A percentile compares a stretch with the other conserved stretches of the same genome.
Conservation (phyloP, 2,113 vertebrate genomes). For the Melanerpes formicivorus region DNA sequence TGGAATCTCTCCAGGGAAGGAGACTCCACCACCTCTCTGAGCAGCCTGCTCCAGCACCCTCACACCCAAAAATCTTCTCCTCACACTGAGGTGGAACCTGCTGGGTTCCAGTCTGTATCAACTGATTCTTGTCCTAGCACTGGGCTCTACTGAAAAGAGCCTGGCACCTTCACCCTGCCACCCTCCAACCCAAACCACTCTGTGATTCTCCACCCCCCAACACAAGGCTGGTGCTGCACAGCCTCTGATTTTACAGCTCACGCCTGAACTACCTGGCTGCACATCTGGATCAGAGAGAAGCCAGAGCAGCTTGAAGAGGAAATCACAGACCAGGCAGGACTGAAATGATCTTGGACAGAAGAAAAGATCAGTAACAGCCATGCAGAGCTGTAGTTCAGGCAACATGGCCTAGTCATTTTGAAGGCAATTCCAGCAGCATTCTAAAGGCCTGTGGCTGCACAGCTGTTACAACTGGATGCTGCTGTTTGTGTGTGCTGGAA, state of each 20-base stretch:
- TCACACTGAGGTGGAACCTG: no score
- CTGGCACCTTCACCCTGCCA: no score
- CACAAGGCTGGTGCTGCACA: background rate
- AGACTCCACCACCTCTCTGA: no score
- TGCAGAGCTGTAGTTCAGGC: constrained; percentile 56
- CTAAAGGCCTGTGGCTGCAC: constrained; percentile 39
- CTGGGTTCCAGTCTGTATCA: no score
- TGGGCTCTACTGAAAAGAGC: no score
- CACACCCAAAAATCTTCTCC: no score
- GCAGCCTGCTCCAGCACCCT: no score
- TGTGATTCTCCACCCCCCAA: background rate
- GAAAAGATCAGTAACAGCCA: constrained; percentile 23
- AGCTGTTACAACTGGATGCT: constrained; percentile 62
- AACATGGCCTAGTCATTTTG: constrained; percentile 68
- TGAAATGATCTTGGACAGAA: constrained; percentile 55
- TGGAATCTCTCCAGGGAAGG: no score
- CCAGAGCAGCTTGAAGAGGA: background rate
- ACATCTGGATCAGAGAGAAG: constrained; percentile 1
- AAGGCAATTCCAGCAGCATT: constrained; percentile 51
- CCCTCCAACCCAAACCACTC: no score
- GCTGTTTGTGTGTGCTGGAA: constrained; percentile 36
- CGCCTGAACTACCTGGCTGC: background rate
- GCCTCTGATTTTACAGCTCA: constrained; percentile 5
- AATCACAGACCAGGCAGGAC: background rate
- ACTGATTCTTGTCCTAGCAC: no score